phyloP scores from a whole-genome alignment of 2,113 vertebrate genomes.

The Zosterops lateralis region DNA sequence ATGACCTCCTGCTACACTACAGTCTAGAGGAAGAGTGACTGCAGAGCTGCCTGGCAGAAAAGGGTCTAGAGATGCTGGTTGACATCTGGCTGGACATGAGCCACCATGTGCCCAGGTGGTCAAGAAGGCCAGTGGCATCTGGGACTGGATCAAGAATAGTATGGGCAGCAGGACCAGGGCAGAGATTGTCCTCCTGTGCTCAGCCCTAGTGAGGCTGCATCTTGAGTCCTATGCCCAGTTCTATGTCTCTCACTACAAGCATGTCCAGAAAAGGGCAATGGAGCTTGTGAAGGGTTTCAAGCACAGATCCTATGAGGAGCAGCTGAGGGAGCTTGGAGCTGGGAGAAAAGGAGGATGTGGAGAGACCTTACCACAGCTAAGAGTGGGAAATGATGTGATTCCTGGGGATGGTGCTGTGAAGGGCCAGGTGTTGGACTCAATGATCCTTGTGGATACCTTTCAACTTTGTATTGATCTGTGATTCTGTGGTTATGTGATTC shows the following conservation, averaged over 20 bases:
- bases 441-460: not conserved
- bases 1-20: accelerated
- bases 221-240: not conserved
- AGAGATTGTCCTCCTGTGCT: not conserved
- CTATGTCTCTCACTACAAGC: not conserved
- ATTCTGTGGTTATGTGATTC: not conserved
- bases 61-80: not conserved
- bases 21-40: not conserved
- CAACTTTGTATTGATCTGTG: not conserved
- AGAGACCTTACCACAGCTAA: not conserved
- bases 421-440: not conserved
- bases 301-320: not conserved
- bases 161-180: not conserved
- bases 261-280: not conserved
- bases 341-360: not conserved
- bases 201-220: accelerated
- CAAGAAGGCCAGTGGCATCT: not conserved
- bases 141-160: not conserved
- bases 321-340: not conserved
- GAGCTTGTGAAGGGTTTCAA: not conserved
- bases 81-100: too few species aligned
- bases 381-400: not conserved
- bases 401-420: not conserved
- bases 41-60: not conserved
- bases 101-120: too few species aligned